Conservation (phyloP, 2,888 invertebrate species). For the Lycophotia porphyrea region DNA sequence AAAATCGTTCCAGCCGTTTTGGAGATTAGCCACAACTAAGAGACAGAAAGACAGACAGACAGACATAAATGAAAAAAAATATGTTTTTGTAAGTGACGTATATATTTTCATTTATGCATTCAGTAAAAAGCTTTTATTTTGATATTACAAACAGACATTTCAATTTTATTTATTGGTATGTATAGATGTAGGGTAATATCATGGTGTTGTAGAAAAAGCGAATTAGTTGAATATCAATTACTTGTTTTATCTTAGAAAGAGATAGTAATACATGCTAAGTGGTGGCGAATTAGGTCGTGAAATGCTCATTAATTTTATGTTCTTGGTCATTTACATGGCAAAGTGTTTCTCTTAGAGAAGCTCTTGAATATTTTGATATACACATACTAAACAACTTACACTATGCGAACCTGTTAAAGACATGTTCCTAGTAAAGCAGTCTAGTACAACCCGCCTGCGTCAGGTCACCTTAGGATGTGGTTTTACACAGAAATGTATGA, state of each 20-base stretch:
- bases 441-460: background rate
- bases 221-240: slow-evolving; percentile 46
- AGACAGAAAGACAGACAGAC: too few relatives aligned
- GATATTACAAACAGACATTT: too few relatives aligned
- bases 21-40: too few relatives aligned
- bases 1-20: too few relatives aligned
- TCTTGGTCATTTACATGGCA: background rate
- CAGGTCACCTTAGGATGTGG: background rate
- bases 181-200: slow-evolving; percentile 22
- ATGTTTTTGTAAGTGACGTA: too few relatives aligned
- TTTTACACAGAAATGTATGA: background rate
- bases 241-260: slow-evolving; percentile 21
- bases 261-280: slow-evolving; percentile 38
- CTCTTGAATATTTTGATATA: background rate
- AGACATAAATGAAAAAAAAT: too few relatives aligned
- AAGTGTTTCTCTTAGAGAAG: background rate
- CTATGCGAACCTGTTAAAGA: background rate
- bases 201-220: slow-evolving; percentile 17
- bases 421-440: background rate
- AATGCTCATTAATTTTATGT: slow-evolving; percentile 6
- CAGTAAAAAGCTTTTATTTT: too few relatives aligned
- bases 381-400: background rate
- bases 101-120: too few relatives aligned
- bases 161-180: too few relatives aligned
- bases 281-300: slow-evolving; percentile 19